Base-by-base conservation (phyloP, 1,140 invertebrate genomes). In the Eulimnadia texana region DNA sequence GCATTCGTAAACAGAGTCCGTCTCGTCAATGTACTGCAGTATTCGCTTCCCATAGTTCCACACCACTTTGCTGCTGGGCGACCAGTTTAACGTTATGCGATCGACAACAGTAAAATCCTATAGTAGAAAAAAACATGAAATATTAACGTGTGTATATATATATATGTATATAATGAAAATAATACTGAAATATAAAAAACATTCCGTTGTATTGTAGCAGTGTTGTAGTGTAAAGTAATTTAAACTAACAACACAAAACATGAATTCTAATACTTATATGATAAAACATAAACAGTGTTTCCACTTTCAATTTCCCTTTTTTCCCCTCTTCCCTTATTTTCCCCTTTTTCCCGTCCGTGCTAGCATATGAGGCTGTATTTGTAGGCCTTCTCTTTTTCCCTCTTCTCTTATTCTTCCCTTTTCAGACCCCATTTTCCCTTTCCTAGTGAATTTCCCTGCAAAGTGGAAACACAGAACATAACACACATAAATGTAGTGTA, bases 21-120 rank as follows among this genome's bases (percentile, higher is more conserved):
- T 73, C 66, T 80, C 77, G 64, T 73, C 76, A 50, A 77, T 74
- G 62, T 71, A 75, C 80, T 75, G 65, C 75, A 80, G 72, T 80
- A 79, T 79, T 67, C 82, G 82, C 22, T 81, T 81, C 2, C 84
- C 84, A 68, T 81, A 79, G 63, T 84, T 84, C 85, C 86, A 88
- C 25, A 82, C 78, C 28, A 89, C 72, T 69, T 82, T 79, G 24
- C 82, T 84, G 52, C 77, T 74, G 11, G 83, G 78, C 3, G 83
- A 83, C 83, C 85, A 88, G 71, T 85, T 84, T 60, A 90, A 70
- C 28, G 87, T 86, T 65, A 90, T 88, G 68, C 88, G 78, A 73
- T 92, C 88, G 70, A 81, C 83, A 50, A 91, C 83, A 13, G 78
- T 81, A 67, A 84, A 84, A 76, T 90, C 88, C 2, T 74, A 77